Evolutionary conservation across 2,797 vertebrate genomes (phyloP).

Genomic region (Mormyrops attenuatus): DNA sequence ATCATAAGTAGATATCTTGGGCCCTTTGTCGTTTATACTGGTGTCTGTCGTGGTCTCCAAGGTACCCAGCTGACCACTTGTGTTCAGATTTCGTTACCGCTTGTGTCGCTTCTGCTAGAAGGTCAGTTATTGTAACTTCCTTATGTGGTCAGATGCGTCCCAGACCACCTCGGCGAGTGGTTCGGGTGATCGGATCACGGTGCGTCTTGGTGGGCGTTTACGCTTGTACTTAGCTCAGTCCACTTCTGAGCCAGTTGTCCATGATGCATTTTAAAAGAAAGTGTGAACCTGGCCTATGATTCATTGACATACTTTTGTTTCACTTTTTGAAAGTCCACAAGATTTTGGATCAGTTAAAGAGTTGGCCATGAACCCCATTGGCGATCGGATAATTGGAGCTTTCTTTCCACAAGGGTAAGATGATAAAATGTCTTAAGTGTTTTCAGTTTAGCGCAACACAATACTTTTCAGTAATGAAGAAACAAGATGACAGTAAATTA

Average conservation of each 20-base stretch:
- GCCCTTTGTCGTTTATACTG: not conserved
- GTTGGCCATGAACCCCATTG: slow-evolving; percentile 66
- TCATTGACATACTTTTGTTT: not conserved
- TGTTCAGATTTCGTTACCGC: not conserved
- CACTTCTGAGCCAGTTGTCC: not conserved
- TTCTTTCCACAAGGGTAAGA: slow-evolving; percentile 66
- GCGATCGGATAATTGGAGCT: slow-evolving; percentile 63
- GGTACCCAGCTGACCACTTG: not conserved
- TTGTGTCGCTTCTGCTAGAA: not conserved
- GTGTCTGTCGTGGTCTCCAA: not conserved
- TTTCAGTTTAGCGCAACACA: not conserved
- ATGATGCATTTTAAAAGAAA: not conserved
- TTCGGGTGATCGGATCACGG: not conserved
- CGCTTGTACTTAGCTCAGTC: not conserved
- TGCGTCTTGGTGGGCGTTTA: not conserved
- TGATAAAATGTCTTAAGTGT: not conserved
- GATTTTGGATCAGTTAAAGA: slow-evolving; percentile 59
- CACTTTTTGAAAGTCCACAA: slow-evolving; percentile 43
- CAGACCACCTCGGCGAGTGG: not conserved
- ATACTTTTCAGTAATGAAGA: not conserved
- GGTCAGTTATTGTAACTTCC: not conserved
- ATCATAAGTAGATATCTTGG: not conserved
- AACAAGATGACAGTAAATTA: not conserved
- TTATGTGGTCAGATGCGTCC: not conserved
- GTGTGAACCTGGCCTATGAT: not conserved